Base-by-base conservation (phyloP, 2,888 invertebrate species). In the Zootermopsis nevadensis region DNA sequence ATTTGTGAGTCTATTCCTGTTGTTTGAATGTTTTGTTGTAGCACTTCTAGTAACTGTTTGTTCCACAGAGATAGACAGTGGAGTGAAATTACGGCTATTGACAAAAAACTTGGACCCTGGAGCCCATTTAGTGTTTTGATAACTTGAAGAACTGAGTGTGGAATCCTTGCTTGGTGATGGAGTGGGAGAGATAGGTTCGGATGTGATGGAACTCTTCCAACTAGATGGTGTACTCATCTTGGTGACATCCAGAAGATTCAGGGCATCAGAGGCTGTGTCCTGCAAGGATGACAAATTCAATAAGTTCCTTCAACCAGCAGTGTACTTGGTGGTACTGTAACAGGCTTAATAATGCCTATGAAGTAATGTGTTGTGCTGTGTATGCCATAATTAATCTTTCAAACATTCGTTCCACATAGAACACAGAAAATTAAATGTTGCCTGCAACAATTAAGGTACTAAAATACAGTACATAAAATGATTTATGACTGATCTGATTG, bases 161-260 rank as follows among this genome's bases (percentile, higher is more conserved):
- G 48, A 48, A 15, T 3, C 19, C 19, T 48, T 48, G 48, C 19
- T 48, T 48, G 48, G 48, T 48, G 66, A 8, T 66, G 27, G 12
- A 69, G 74, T n/a, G 15, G 38, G 74, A n/a, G n/a, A 15, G 15
- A 69, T 15, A 33, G 27, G 27, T 38, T 38, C n/a, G 74, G 74
- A n/a, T n/a, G 74, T 74, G 35, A 74, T 33, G 24, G 38, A 38
- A n/a, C n/a, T 38, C 42, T 42, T 35, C 74, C 74, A 74, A 12
- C 3, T 74, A 38, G 74, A 38, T n/a, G 74, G 42, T 38, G 74
- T 74, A 24, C 38, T 74, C n/a, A n/a, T 38, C 38, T 74, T 42
- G 33, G 33, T n/a, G 74, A 33, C 74, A 19, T 66, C 66, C 38
- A 79, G 79, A 79, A 79, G 60, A 60, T 79, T 79, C 33, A 66